These are phyloP conservation scores for Strongylocentrotus purpuratus DNA, from an alignment of 35 echinoderm and acorn worm species.

Conservation along the genomic window DNA sequence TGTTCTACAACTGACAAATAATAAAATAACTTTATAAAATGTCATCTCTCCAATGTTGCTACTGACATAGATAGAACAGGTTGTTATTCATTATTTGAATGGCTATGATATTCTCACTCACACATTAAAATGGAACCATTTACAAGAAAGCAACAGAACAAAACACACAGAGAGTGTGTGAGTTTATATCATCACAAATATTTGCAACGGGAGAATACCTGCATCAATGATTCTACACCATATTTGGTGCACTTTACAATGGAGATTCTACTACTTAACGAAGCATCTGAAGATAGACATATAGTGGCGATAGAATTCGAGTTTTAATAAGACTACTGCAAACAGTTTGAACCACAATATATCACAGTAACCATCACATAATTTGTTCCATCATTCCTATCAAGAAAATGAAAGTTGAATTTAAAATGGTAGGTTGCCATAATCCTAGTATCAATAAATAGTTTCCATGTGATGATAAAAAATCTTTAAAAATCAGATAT, in stretches of 20 bases:
- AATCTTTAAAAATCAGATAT: too few relatives aligned
- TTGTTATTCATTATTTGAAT: neutral
- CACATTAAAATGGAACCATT: constrained; percentile 29
- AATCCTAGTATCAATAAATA: too few relatives aligned
- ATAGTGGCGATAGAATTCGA: neutral
- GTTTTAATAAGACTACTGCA: neutral
- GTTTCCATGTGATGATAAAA: too few relatives aligned
- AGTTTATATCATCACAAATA: neutral
- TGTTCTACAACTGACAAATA: constrained; percentile 47
- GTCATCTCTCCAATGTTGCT: constrained; percentile 42
- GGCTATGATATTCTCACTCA: constrained; percentile 15
- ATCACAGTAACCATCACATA: neutral
- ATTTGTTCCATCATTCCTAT: neutral
- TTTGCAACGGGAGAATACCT: neutral
- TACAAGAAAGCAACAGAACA: constrained; percentile 27
- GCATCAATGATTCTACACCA: too few relatives aligned
- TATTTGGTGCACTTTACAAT: neutral
- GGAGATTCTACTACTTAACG: neutral
- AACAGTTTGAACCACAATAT: neutral
- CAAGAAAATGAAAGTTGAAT: neutral
- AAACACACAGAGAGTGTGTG: neutral
- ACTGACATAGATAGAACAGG: constrained; percentile 5
- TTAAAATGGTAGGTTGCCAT: too few relatives aligned
- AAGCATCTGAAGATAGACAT: neutral
- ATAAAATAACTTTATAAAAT: constrained; percentile 55